Evolutionary conservation across 2,113 vertebrate genomes (phyloP).

Genomic region (Prochilodus magdalenae): DNA sequence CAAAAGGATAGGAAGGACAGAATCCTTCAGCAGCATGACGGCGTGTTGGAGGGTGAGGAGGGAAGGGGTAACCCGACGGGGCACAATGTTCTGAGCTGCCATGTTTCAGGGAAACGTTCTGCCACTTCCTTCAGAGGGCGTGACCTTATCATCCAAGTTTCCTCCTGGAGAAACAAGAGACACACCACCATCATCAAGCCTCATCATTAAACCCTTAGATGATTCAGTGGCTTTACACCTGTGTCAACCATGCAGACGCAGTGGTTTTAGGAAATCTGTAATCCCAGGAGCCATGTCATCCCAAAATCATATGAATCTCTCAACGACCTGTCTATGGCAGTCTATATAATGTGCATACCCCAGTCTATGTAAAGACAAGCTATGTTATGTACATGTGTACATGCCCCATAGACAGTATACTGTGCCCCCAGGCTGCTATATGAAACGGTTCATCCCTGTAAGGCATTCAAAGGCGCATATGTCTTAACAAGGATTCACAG

Average conservation of each 20-base stretch:
- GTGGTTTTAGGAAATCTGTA: no score
- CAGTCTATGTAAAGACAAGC: no score
- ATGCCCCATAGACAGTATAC: no score
- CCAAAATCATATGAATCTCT: no score
- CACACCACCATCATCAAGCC: neutral
- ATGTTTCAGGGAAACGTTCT: neutral
- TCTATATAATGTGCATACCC: no score
- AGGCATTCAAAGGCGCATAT: no score
- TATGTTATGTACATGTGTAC: no score
- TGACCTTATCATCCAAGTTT: neutral
- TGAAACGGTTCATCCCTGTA: no score
- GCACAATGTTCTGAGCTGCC: neutral
- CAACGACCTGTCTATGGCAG: no score
- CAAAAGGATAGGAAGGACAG: neutral
- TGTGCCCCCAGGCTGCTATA: no score
- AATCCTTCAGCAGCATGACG: neutral
- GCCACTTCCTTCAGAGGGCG: neutral
- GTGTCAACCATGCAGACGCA: neutral
- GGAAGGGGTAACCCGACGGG: neutral
- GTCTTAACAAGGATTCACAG: no score
- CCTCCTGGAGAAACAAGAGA: slow-evolving; percentile 14
- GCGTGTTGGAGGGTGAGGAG: neutral
- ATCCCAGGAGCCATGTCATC: no score
- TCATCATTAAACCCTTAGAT: neutral
- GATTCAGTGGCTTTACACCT: neutral